Conservation (phyloP, 64 coral and sea anemone species). For the Actinia equina region DNA sequence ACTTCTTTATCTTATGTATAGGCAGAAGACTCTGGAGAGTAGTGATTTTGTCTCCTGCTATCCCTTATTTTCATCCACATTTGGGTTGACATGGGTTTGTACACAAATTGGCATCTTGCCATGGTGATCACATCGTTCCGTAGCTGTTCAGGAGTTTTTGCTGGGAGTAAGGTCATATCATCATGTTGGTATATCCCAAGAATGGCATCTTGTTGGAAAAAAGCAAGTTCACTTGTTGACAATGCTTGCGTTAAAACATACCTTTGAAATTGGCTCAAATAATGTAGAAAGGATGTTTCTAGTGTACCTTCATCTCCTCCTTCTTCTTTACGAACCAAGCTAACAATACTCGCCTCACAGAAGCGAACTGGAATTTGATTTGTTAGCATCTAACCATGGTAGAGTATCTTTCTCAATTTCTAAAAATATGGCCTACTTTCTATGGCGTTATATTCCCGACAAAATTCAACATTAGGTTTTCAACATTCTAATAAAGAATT, state of each 20-base stretch:
- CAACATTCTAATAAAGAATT: no score
- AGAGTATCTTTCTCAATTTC: slow-evolving; percentile 22
- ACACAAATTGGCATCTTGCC: slow-evolving; percentile 48
- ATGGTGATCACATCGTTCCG: slow-evolving; percentile 29
- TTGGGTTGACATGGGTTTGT: slow-evolving; percentile 20
- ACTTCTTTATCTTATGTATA: slow-evolving; percentile 30
- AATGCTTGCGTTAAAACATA: slow-evolving; percentile 23
- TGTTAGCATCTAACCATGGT: slow-evolving; percentile 33
- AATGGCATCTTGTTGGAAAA: slow-evolving; percentile 28
- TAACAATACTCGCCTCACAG: slow-evolving; percentile 25
- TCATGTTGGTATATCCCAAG: slow-evolving; percentile 22
- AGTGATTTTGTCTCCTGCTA: slow-evolving; percentile 22
- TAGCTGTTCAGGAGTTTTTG: slow-evolving; percentile 27
- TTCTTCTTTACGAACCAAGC: slow-evolving; percentile 30
- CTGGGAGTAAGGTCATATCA: slow-evolving; percentile 10
- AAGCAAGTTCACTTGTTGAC: not conserved
- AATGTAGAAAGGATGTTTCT: slow-evolving; percentile 41
- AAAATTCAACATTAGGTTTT: no score
- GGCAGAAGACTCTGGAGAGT: slow-evolving; percentile 9
- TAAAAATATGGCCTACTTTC: not conserved
- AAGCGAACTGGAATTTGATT: slow-evolving; percentile 45
- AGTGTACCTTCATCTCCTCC: slow-evolving; percentile 16
- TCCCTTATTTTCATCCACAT: slow-evolving; percentile 37
- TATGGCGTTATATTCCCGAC: no score
- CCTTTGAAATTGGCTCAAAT: slow-evolving; percentile 56